Evolutionary conservation across 2,888 invertebrate species (phyloP), one percentile per base, ranked within the genome.

Genomic region (Chromoteleia sp.): DNA sequence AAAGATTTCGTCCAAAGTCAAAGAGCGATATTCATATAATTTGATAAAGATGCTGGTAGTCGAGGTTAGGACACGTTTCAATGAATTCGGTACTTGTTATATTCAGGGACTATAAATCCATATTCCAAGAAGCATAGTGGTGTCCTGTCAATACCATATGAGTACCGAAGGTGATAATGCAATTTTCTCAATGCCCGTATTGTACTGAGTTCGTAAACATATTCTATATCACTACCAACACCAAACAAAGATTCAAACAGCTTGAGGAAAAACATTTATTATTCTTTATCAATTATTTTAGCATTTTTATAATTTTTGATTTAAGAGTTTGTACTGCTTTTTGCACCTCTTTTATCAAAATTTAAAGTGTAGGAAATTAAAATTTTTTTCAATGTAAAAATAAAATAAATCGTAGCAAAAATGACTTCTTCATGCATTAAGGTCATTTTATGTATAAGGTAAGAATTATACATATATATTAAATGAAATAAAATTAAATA

Each of bases 121-220:
- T 67, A 54, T 39, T 43, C 39, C 39, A 17, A 29, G 43, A 29
- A 43, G 41, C 54, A 54, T 54, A 54, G 43, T 12, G 43, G 54
- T 67, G 15, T 54, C 41, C 67, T 67, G 67, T 67, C 67, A 67
- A 67, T 67, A 67, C 17, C 43, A 54, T 36, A 25, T 30, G 25
- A 39, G 19, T 17, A 36, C 19, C 30, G 43, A 45, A 43, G 21
- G 68, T 56, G 68, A 68, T 68, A 56, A 68, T 56, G 15, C 68
- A 68, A 68, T 68, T 68, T 68, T 68, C 56, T 45, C 45, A 56
- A 56, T 63, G 36, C 36, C 63, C 63, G 36, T 48, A 63, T 50
- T 63, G 36, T 50, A 14, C 15, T 8, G 33, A 8, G 21, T 36
- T 33, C 63, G 36, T 36, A 36, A n/a, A 63, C 17, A 50, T 36